Evolutionary conservation across 2,888 invertebrate genomes (phyloP).

Genomic region (Spodoptera littoralis): DNA sequence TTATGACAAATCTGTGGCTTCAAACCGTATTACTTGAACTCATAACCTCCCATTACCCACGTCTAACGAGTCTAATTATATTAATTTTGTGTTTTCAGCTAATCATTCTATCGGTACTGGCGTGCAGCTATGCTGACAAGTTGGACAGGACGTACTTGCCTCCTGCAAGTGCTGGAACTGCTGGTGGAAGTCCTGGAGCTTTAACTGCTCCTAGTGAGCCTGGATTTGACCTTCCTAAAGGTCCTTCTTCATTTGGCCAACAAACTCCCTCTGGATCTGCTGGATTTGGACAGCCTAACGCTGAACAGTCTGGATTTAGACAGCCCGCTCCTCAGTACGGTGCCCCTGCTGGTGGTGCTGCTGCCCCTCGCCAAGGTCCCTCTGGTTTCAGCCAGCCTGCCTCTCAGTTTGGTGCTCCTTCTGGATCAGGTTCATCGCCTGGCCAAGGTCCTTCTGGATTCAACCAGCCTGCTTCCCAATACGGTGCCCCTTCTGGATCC

Average conservation of each 20-base stretch:
- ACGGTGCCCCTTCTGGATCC: constrained; percentile 31
- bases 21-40: constrained; percentile 7
- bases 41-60: constrained; percentile 9
- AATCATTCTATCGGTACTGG: constrained; percentile 78
- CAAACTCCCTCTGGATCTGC: constrained; percentile 18
- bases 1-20: constrained; percentile 34
- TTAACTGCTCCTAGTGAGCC: constrained; percentile 69
- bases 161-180: constrained; percentile 77
- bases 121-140: constrained; percentile 81
- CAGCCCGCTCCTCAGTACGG: constrained; percentile 42
- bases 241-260: constrained; percentile 40
- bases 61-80: constrained; percentile 27
- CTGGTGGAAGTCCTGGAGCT: constrained; percentile 82
- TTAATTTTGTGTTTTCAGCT: constrained; percentile 70
- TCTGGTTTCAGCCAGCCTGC: constrained; percentile 48
- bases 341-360: constrained; percentile 11
- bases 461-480: constrained; percentile 53
- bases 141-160: constrained; percentile 83
- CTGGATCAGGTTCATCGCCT: constrained; percentile 29
- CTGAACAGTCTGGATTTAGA: constrained; percentile 38
- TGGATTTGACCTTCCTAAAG: constrained; percentile 41
- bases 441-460: constrained; percentile 49
- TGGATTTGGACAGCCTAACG: constrained; percentile 38
- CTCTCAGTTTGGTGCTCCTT: constrained; percentile 49
- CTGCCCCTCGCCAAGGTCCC: constrained; percentile 4